Evolutionary conservation across 2,888 invertebrate species (phyloP).

Genomic region (Coelinius sp.): DNA sequence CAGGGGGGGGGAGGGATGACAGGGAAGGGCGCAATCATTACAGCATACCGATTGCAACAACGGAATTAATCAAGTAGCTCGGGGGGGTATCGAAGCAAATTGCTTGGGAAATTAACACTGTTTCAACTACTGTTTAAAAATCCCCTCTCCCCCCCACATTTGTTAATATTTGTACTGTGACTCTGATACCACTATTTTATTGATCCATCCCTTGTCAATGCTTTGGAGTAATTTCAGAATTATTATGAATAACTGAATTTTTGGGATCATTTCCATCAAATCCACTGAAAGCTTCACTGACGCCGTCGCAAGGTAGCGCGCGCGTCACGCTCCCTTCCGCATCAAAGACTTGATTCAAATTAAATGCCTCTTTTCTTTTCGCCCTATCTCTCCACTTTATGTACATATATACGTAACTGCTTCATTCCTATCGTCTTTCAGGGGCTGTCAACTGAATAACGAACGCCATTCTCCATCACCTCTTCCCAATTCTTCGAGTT

Average conservation of each 20-base stretch:
- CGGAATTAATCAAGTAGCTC: constrained; percentile 19
- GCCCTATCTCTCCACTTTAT: neutral
- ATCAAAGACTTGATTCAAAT: constrained; percentile 55
- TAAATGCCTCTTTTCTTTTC: constrained; percentile 52
- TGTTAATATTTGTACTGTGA: neutral
- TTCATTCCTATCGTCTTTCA: too few species aligned
- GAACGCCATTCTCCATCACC: constrained; percentile 6
- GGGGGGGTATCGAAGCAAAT: constrained; percentile 19
- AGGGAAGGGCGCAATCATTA: constrained; percentile 14
- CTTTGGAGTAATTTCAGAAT: neutral
- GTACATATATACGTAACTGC: neutral
- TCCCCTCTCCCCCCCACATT: neutral
- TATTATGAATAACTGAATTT: neutral
- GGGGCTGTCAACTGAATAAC: constrained; percentile 16
- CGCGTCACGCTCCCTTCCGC: constrained; percentile 40
- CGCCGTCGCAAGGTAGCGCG: neutral
- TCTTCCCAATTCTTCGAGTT: neutral
- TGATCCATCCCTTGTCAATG: neutral
- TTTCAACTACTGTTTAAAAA: neutral
- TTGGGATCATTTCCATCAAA: neutral
- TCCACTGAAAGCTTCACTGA: neutral
- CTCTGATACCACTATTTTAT: neutral
- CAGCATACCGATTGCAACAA: neutral
- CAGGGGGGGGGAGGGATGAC: neutral
- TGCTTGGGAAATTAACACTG: constrained; percentile 19